Evolutionary conservation across 2,888 invertebrate genomes (phyloP), one percentile per base, ranked within the genome.

Genomic region (Steinernema hermaphroditum): DNA sequence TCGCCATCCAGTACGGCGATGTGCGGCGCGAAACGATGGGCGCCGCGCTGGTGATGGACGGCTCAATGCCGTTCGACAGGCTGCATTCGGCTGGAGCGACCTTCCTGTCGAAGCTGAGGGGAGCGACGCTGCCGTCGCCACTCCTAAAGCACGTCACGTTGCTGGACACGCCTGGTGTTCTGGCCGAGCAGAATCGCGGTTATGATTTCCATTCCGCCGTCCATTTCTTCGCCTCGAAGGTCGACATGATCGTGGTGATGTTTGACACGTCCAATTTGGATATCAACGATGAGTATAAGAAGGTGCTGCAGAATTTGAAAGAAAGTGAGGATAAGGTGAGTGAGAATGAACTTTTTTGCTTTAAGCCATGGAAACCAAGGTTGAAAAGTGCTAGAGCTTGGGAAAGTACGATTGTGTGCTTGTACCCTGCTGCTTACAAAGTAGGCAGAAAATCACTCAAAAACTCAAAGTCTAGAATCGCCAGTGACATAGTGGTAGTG

Each of bases 191-290:
- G 46, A 79, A 50, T 19, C 54, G 73, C 8, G 70, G 69, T 32
- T 73, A 70, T 6, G 70, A 73, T 43, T 71, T 75, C 19, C 19
- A 73, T 16, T 54, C 71, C 8, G 78, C 81, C 19, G 70, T 82
- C 44, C 74, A 78, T 41, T 81, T 79, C 74, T 72, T 81, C 44
- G 82, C 81, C 19, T 76, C 68, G 2, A 73, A 71, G n/a, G 72
- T 81, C 22, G 81, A 81, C 72, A 69, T 78, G 54, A 81, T 81
- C 29, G 49, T 82, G 19, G 69, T 82, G 22, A 71, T 81, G 29
- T 82, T 81, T 71, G 81, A 81, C 62, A 74, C 80, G 4, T 72
- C 76, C 70, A 81, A 81, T 50, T 68, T 82, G 29, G 81, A 81
- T 69, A 77, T 81, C 57, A 76, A 77, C 49, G 81, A 82, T 57